phyloP scores from a whole-genome alignment of 2,888 invertebrate genomes.

The Metallyticus violacea region DNA sequence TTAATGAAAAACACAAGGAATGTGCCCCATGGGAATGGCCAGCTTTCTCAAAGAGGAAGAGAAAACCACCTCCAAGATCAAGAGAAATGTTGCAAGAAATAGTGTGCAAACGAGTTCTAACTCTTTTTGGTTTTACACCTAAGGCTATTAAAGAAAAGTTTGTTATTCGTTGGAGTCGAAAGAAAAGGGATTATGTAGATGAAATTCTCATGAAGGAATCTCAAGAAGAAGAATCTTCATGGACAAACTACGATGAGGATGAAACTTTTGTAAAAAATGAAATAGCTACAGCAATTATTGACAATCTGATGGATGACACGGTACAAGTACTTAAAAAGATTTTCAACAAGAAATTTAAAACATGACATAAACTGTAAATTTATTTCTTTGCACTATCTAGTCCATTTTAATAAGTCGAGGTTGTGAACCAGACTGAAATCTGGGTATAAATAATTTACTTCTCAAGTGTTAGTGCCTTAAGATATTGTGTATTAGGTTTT shows the following conservation, averaged over 20 bases:
- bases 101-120: conserved; percentile 53
- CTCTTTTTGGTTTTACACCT: conserved; percentile 54
- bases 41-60: neutral
- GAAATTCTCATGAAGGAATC: conserved; percentile 68
- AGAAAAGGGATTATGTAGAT: conserved; percentile 68
- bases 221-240: conserved; percentile 67
- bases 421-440: neutral
- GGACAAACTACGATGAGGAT: conserved; percentile 71
- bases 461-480: neutral
- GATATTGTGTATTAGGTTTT: neutral
- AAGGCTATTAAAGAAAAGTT: conserved; percentile 54
- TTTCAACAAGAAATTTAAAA: neutral
- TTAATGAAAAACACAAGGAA: neutral
- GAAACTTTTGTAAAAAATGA: conserved; percentile 62
- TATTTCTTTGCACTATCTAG: neutral
- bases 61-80: conserved; percentile 33
- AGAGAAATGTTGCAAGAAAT: conserved; percentile 50
- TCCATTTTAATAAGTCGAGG: too few species aligned
- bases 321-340: conserved; percentile 30
- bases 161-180: conserved; percentile 60
- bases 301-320: conserved; percentile 53
- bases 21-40: conserved; percentile 18
- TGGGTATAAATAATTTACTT: neutral
- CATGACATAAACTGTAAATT: neutral
- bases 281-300: conserved; percentile 49